Evolutionary conservation across 2,797 vertebrate genomes (phyloP).

Genomic region (Poecilia wingei): DNA sequence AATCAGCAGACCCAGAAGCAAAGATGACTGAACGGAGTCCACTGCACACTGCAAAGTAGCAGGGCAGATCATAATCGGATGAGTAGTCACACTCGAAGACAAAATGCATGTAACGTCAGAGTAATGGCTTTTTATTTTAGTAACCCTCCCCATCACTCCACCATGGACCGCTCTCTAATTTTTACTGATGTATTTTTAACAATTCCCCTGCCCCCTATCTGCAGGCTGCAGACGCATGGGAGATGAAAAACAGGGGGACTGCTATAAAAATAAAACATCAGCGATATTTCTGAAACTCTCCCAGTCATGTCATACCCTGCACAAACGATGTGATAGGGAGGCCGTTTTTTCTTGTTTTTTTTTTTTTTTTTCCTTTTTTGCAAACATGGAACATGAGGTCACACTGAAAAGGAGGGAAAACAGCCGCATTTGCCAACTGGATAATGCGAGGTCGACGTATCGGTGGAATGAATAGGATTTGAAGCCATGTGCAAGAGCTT

Average conservation of each 20-base stretch:
- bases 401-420: constrained; percentile 49
- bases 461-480: constrained; percentile 77
- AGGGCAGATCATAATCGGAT: constrained; percentile 58
- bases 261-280: constrained; percentile 61
- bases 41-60: constrained; percentile 27
- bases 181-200: constrained; percentile 62
- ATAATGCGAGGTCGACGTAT: constrained; percentile 74
- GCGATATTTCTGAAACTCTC: constrained; percentile 65
- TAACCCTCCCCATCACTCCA: constrained; percentile 33
- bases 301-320: constrained; percentile 56
- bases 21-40: constrained; percentile 50
- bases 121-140: constrained; percentile 64
- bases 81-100: constrained; percentile 64
- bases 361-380: constrained; percentile 46
- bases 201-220: constrained; percentile 45
- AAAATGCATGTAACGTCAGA: constrained; percentile 63
- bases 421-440: constrained; percentile 64
- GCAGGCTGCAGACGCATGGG: constrained; percentile 30
- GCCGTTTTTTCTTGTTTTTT: constrained; percentile 31
- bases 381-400: constrained; percentile 72
- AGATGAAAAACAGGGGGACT: constrained; percentile 50
- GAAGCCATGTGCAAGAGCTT: constrained; percentile 76
- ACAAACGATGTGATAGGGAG: constrained; percentile 61
- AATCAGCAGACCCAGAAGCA: constrained; percentile 44
- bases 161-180: constrained; percentile 30